These are phyloP conservation scores for mouse (Mus musculus) DNA, from an alignment of 2,113 vertebrate genomes.

Conservation along the genomic window DNA sequence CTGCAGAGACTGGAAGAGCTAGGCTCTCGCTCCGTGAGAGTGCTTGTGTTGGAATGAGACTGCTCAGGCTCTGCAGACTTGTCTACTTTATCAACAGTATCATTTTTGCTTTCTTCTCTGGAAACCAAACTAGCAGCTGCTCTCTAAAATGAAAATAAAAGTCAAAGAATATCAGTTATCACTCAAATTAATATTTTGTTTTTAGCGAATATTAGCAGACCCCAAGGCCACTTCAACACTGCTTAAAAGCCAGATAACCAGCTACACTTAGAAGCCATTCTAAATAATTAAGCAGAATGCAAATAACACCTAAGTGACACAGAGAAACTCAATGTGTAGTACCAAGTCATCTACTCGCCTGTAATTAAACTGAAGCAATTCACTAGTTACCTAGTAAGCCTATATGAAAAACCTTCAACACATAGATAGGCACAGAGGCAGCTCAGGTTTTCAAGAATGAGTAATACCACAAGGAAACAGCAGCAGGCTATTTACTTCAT, in stretches of 20 bases:
- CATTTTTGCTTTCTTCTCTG: slow-evolving; percentile 91
- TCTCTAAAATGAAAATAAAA: slow-evolving; percentile 88
- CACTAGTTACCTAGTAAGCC: slow-evolving; percentile 41
- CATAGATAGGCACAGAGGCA: not conserved
- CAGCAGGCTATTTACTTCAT: not conserved
- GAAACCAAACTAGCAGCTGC: slow-evolving; percentile 96
- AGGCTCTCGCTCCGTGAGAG: slow-evolving; percentile 97
- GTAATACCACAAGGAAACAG: not conserved
- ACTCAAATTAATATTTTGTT: not conserved
- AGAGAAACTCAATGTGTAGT: slow-evolving; percentile 10
- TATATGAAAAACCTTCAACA: slow-evolving; percentile 33
- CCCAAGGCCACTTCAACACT: slow-evolving; percentile 30
- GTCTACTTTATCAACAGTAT: slow-evolving; percentile 88
- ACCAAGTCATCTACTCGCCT: not conserved
- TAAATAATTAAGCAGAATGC: slow-evolving; percentile 53
- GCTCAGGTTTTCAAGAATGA: not conserved
- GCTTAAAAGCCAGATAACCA: slow-evolving; percentile 18
- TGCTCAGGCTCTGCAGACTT: slow-evolving; percentile 92
- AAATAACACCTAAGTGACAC: slow-evolving; percentile 45
- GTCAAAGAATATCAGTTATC: not conserved
- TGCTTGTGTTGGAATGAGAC: slow-evolving; percentile 98
- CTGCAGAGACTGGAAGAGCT: slow-evolving; percentile 99
- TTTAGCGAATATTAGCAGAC: slow-evolving; percentile 31
- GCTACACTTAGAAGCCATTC: slow-evolving; percentile 33
- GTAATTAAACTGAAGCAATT: not conserved